These are phyloP conservation scores for Dolichoris vasculosae DNA, from an alignment of 1,140 invertebrate genomes.

Conservation along the genomic window DNA sequence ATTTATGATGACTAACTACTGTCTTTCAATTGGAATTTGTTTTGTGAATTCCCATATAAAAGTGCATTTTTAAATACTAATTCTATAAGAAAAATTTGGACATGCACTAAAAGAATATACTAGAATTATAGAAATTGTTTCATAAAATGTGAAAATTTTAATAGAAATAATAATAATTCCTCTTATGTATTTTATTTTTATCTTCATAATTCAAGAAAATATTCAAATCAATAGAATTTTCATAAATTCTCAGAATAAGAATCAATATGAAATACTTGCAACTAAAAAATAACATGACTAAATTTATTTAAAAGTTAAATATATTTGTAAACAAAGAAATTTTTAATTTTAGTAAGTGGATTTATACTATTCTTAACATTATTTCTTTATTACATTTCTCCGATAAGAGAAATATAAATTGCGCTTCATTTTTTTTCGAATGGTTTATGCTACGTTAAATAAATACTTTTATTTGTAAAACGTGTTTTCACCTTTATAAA, in stretches of 20 bases:
- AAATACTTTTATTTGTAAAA: constrained; percentile 44
- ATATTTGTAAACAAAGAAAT: neutral
- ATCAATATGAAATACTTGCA: neutral
- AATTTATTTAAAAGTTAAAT: neutral
- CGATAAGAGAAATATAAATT: constrained; percentile 37
- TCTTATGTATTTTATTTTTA: too few species aligned
- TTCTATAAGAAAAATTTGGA: neutral
- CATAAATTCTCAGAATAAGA: neutral
- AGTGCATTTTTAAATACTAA: neutral
- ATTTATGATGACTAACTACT: neutral
- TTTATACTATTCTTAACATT: neutral
- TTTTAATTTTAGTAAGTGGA: neutral
- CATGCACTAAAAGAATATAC: too few species aligned
- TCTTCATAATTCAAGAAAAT: too few species aligned
- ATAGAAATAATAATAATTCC: too few species aligned
- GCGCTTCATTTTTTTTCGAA: constrained; percentile 34
- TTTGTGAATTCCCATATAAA: neutral
- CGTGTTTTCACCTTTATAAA: constrained; percentile 39
- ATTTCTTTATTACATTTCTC: neutral
- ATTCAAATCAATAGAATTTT: neutral
- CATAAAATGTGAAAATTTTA: too few species aligned
- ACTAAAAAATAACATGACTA: neutral
- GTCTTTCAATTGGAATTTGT: neutral
- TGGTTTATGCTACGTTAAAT: constrained; percentile 32
- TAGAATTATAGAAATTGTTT: too few species aligned